A percentile compares a stretch with the other conserved stretches of the same genome.
Conservation (phyloP, 2,888 invertebrate species). For the Dryobota labecula region DNA sequence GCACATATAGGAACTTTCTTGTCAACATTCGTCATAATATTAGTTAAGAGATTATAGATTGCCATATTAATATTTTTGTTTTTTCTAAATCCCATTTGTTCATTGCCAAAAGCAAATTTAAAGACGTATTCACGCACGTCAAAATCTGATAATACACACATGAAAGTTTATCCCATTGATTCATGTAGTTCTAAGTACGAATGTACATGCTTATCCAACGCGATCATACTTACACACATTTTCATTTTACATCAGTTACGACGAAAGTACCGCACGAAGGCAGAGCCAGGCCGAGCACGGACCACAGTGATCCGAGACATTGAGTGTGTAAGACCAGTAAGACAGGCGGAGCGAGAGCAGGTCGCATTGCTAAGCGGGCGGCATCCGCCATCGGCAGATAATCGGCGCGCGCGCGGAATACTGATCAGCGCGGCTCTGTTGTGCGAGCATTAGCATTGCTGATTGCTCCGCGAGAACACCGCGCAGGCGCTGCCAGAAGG, state of each 20-base stretch:
- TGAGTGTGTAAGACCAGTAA: neutral
- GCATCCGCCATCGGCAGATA: conserved; percentile 41
- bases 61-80: too few species aligned
- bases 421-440: conserved; percentile 29
- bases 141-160: too few species aligned
- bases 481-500: conserved; percentile 16
- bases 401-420: conserved; percentile 47
- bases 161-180: too few species aligned
- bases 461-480: conserved; percentile 22
- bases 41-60: too few species aligned
- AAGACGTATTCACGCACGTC: too few species aligned
- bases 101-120: too few species aligned
- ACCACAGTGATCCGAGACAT: neutral
- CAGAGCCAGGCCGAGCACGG: neutral
- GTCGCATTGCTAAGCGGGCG: conserved; percentile 23
- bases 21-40: too few species aligned
- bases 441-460: conserved; percentile 48
- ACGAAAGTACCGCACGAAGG: neutral
- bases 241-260: neutral
- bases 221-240: neutral
- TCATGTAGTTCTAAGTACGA: too few species aligned
- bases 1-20: too few species aligned
- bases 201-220: neutral
- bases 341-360: neutral
- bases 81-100: too few species aligned